Evolutionary conservation across 2,797 vertebrate species (phyloP), one percentile per base, ranked within the genome.

Genomic region (Premnoplex brunnescens): DNA sequence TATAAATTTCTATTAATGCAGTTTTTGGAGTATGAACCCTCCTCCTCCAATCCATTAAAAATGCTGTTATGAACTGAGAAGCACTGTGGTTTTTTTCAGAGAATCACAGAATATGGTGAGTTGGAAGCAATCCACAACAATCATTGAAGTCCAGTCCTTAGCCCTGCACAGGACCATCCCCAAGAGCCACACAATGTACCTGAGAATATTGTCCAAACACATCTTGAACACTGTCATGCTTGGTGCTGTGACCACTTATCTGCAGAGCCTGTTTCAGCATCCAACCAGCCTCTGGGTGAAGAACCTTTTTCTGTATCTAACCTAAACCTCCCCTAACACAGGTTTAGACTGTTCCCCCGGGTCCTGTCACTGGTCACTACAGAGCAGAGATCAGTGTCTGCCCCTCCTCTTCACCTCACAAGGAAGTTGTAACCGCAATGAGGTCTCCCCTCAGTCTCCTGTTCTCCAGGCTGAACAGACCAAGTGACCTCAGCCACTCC

Each of bases 11-110:
- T 11, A 51, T 27, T 59, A 46, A 32, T n/a, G 12, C 12, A 48
- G 4, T 36, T 12, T 52, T 28, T 78, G 14, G 11, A 89, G 3
- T 4, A 36, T 15, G 4, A 7, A 1, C 1, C 6, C 2, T 12
- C 9, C 12, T 10, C 2, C 5, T 2, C 1, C 3, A 22, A 2
- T 14, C 30, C 28, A 12, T 68, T 55, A 44, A 68, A 92, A 85
- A 20, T 44, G 9, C 2, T 86, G 68, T 85, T 52, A 49, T 41
- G 7, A 55, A 60, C 20, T 26, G 5, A 68, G 34, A 78, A 8
- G 9, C 56, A 64, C 9, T 76, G 9, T 23, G 13, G 2, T 6
- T 73, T 78, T 78, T 2, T 27, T 67, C 26, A 37, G 34, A 37
- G 34, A 59, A 37, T 59, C 24, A 19, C 24, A 37, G 56, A 58